phyloP scores from a whole-genome alignment of 2,888 invertebrate genomes.

The Saturnia pavonia region DNA sequence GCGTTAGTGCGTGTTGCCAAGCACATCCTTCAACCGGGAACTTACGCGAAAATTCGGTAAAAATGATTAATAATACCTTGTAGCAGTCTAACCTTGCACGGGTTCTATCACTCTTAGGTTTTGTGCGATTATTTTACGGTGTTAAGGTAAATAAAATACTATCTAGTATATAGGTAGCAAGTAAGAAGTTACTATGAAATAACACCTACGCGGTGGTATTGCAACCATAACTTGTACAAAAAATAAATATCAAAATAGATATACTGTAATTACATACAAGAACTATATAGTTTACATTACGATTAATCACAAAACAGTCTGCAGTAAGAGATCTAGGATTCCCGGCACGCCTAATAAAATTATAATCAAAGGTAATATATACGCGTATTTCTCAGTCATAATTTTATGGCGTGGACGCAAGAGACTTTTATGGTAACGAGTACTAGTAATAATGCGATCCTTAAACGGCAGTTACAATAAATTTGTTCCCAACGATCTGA shows the following conservation, averaged over 20 bases:
- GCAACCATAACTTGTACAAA: background rate
- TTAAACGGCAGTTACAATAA: constrained; percentile 17
- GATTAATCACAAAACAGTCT: background rate
- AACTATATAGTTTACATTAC: background rate
- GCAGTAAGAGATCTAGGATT: constrained; percentile 5
- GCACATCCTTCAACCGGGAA: too few species aligned
- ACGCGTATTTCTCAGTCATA: constrained; percentile 11
- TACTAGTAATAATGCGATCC: constrained; percentile 13
- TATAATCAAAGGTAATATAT: constrained; percentile 8
- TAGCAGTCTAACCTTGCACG: too few species aligned
- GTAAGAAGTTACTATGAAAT: too few species aligned
- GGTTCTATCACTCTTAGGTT: too few species aligned
- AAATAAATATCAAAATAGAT: background rate
- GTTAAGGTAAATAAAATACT: too few species aligned
- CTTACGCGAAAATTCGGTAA: too few species aligned
- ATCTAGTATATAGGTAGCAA: too few species aligned
- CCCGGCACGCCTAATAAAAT: constrained; percentile 7
- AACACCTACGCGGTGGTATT: background rate
- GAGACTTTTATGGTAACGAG: constrained; percentile 16
- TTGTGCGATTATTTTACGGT: too few species aligned
- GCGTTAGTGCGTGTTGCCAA: too few species aligned
- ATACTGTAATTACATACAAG: background rate
- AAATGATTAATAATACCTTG: too few species aligned
- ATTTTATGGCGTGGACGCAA: constrained; percentile 14
- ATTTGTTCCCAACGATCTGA: constrained; percentile 9